Evolutionary conservation across 2,797 vertebrate genomes (phyloP).

Genomic region (Oryzias dopingdopingensis): DNA sequence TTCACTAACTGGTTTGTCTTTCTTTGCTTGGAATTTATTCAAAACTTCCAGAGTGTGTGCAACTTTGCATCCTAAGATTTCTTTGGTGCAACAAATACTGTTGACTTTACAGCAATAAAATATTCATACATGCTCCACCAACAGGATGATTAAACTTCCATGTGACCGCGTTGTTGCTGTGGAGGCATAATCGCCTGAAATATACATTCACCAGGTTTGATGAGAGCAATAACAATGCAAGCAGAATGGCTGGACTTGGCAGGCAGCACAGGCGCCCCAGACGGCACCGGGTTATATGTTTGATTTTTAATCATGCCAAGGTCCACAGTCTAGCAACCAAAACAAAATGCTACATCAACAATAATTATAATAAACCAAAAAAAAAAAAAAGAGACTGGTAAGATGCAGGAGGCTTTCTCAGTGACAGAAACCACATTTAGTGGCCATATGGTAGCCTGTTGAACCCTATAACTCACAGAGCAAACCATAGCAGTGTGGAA

Average conservation of each 20-base stretch:
- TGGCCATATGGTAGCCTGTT: slow-evolving; percentile 73
- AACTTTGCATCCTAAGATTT: slow-evolving; percentile 27
- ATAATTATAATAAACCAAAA: slow-evolving; percentile 71
- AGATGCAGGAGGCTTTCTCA: slow-evolving; percentile 63
- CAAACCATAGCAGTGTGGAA: slow-evolving; percentile 49
- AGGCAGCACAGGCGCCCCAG: slow-evolving; percentile 65
- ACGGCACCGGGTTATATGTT: slow-evolving; percentile 68
- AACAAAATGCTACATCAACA: slow-evolving; percentile 76
- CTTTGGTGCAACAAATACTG: slow-evolving; percentile 21
- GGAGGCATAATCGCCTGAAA: slow-evolving; percentile 52
- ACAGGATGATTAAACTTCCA: slow-evolving; percentile 49
- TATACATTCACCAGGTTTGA: slow-evolving; percentile 67
- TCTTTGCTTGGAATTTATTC: neutral
- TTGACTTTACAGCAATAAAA: slow-evolving; percentile 54
- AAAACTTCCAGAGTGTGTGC: slow-evolving; percentile 14
- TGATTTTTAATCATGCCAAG: slow-evolving; percentile 77
- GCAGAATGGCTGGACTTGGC: slow-evolving; percentile 62
- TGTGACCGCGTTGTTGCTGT: slow-evolving; percentile 42
- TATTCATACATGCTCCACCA: slow-evolving; percentile 51
- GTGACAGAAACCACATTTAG: slow-evolving; percentile 70
- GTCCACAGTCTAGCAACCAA: slow-evolving; percentile 72
- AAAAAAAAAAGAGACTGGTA: slow-evolving; percentile 68
- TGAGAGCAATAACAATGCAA: slow-evolving; percentile 62
- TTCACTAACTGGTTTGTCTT: neutral
- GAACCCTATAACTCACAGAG: slow-evolving; percentile 72